These are phyloP conservation scores for Aphis gossypii DNA, from an alignment of 1,140 invertebrate genomes.

Conservation along the genomic window DNA sequence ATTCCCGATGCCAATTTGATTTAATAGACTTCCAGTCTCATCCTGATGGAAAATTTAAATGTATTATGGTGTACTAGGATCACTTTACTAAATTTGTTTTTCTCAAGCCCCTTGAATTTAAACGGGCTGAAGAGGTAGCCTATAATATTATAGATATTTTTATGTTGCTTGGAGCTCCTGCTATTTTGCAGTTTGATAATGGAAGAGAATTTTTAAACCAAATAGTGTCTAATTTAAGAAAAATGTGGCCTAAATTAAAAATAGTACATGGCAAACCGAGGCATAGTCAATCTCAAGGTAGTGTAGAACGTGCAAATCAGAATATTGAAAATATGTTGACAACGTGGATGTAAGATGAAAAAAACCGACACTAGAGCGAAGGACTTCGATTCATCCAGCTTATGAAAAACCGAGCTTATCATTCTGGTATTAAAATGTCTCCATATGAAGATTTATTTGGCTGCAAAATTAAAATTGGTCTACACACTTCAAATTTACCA, in stretches of 20 bases:
- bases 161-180: not conserved
- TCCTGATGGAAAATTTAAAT: too few species aligned
- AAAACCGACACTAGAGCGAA: slow-evolving; percentile 62
- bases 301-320: slow-evolving; percentile 64
- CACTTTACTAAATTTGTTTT: too few species aligned
- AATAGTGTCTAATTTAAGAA: too few species aligned
- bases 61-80: too few species aligned
- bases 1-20: too few species aligned
- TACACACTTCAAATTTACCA: too few species aligned
- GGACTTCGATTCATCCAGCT: slow-evolving; percentile 62
- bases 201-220: too few species aligned
- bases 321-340: slow-evolving; percentile 64
- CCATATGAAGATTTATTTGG: too few species aligned
- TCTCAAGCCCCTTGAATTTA: too few species aligned
- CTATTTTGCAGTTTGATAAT: not conserved
- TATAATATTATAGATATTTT: slow-evolving; percentile 15
- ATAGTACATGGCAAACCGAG: slow-evolving; percentile 62
- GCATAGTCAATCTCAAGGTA: slow-evolving; percentile 62
- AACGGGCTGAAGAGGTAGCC: not conserved
- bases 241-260: not conserved
- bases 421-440: slow-evolving; percentile 50
- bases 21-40: too few species aligned
- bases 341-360: slow-evolving; percentile 62
- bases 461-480: too few species aligned
- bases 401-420: slow-evolving; percentile 38